phyloP scores from a whole-genome alignment of 2,113 vertebrate species.

The Ceyx cyanopectus region DNA sequence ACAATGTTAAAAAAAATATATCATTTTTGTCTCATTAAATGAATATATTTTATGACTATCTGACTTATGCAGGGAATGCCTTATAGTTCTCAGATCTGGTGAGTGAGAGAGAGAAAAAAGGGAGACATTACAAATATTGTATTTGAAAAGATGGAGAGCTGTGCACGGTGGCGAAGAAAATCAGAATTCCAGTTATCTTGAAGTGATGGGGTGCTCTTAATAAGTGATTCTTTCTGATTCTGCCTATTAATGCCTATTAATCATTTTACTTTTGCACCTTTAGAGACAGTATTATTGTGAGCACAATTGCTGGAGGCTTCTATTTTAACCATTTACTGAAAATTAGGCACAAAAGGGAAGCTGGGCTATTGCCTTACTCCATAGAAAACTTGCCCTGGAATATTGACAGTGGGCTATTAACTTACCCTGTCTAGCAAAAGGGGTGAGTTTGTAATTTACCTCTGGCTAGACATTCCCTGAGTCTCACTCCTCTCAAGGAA shows the following conservation, averaged over 20 bases:
- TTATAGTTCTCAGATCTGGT: background rate
- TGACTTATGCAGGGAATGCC: background rate
- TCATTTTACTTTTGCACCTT: background rate
- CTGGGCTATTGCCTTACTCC: background rate
- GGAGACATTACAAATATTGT: background rate
- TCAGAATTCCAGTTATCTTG: background rate
- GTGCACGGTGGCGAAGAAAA: background rate
- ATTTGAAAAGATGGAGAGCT: background rate
- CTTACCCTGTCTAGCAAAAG: background rate
- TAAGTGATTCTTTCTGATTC: background rate
- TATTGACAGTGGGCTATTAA: background rate
- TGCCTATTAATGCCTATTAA: background rate
- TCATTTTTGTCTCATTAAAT: background rate
- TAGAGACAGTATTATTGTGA: background rate
- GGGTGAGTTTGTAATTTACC: conserved; percentile 60
- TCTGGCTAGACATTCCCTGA: conserved; percentile 47
- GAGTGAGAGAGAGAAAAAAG: background rate
- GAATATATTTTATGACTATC: background rate
- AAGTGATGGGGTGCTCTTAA: background rate
- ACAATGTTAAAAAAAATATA: background rate
- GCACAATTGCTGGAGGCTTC: background rate
- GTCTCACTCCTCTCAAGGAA: conserved; percentile 68
- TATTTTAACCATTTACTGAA: background rate
- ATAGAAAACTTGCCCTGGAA: background rate
- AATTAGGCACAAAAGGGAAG: background rate